Evolutionary conservation across 2,797 vertebrate genomes (phyloP).

Genomic region (Eptatretus atami): DNA sequence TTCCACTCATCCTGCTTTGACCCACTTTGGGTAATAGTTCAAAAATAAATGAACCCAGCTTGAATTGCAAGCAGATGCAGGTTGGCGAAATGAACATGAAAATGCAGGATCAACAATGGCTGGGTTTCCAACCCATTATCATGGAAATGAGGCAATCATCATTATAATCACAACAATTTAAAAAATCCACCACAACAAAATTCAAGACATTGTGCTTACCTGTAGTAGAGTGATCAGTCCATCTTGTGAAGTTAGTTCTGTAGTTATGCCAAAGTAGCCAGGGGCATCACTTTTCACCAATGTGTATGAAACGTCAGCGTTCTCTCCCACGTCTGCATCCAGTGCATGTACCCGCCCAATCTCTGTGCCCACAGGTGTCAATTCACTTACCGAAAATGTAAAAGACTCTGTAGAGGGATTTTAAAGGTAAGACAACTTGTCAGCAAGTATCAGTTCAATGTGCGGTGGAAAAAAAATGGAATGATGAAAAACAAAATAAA

Average conservation of each 20-base stretch:
- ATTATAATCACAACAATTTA: too few relatives aligned
- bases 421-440: constrained; percentile 8
- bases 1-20: too few relatives aligned
- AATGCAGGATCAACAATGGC: too few relatives aligned
- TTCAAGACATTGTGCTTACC: constrained; percentile 12
- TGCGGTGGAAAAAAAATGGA: too few relatives aligned
- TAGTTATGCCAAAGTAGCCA: constrained; percentile 29
- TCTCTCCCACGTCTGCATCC: constrained; percentile 44
- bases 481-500: too few relatives aligned
- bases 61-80: too few relatives aligned
- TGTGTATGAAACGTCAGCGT: constrained; percentile 42
- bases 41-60: too few relatives aligned
- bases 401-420: constrained; percentile 23
- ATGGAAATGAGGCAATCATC: too few relatives aligned
- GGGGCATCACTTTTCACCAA: constrained; percentile 36
- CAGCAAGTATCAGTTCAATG: neutral
- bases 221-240: constrained; percentile 37
- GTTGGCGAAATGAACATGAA: too few relatives aligned
- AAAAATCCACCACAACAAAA: too few relatives aligned
- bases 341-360: constrained; percentile 42
- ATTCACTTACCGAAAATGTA: constrained; percentile 50
- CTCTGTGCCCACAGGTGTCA: constrained; percentile 35
- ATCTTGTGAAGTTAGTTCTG: constrained; percentile 25
- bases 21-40: too few relatives aligned
- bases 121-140: too few relatives aligned